Evolutionary conservation across 2,888 invertebrate species (phyloP), one percentile per base, ranked within the genome.

Genomic region (Chrysomela aeneicollis): DNA sequence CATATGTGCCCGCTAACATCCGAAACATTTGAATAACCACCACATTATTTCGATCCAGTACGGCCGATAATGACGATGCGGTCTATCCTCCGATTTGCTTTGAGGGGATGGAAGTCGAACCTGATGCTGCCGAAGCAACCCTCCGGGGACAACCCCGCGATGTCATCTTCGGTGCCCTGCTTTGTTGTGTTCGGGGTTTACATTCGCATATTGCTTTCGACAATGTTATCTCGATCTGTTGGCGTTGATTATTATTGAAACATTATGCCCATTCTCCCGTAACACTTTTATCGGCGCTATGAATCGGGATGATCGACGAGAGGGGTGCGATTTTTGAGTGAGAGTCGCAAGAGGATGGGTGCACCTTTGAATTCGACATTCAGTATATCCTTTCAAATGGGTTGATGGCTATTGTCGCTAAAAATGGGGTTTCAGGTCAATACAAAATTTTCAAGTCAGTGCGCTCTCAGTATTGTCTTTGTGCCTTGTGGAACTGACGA

Each of bases 191-290:
- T 68, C 59, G 67, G 64, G 67, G 67, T 62, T 58, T 42, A 42
- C 63, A 67, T 63, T 64, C 68, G 61, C 60, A 57, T 64, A 67
- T 67, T 61, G 61, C 54, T 53, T 59, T 51, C 50, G 62, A 74
- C 73, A 74, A 73, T 74, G 72, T 70, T 74, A 74, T 74, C 74
- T 73, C 57, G 73, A 74, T 74, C 67, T 73, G 72, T 73, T 72
- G 66, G 69, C 63, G 67, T 64, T 53, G 73, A 73, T 73, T 73
- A 72, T 71, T 71, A 71, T 73, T 73, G 73, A 73, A 74, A 74
- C 72, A 73, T 73, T 73, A 74, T 64, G 71, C 72, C 67, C 58
- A 63, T 67, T 72, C 67, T 72, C 72, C 60, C 63, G 68, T 72
- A 67, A 65, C 70, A 63, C 61, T 69, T 68, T 61, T 67, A 60